Base-by-base conservation (phyloP, 2,113 vertebrate genomes). In the Mesoclemmys tuberculata region DNA sequence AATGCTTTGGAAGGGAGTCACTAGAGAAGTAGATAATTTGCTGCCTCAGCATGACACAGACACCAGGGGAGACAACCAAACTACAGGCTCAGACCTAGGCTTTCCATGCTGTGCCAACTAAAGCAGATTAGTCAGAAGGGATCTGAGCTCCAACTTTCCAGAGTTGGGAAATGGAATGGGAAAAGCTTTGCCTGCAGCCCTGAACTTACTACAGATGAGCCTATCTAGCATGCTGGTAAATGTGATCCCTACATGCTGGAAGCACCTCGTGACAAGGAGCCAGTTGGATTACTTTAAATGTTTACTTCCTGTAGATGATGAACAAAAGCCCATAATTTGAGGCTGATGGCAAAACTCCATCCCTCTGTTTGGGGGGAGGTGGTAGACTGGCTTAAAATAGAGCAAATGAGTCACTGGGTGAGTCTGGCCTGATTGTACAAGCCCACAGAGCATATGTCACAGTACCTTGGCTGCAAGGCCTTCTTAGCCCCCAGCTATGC, bases 221-320 rank as follows among this genome's bases (percentile, higher is more conserved):
- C 74, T 51, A 16, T 84, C 44, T 89, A 38, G 48, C 82, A 38
- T 4, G 14, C 77, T 49, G 54, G 12, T 88, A 11, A 87, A 68
- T 49, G 78, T 29, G n/a, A n/a, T 9, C 6, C 26, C 19, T 24
- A 22, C 1, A 3, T 35, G 41, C 78, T 51, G 55, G 26, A 6
- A 86, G 51, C 46, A 41, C 24, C 74, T 49, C 31, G 49, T 1
- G 3, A 79, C 46, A 82, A 78, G 68, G 44, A 78, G 49, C 29
- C 81, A 46, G 16, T 0, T 1, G 3, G 79, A 24, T n/a, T 82
- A 4, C 38, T 91, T 88, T 11, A 56, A 10, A 26, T 4, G 1
- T 93, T 96, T 91, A 3, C 90, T 95, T 92, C 58, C 51, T 61
- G 81, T 78, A 31, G 68, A n/a, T 27, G 11, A 83, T 61, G 26